Evolutionary conservation across 2,113 vertebrate genomes (phyloP).

Genomic region (Podilymbus podiceps): DNA sequence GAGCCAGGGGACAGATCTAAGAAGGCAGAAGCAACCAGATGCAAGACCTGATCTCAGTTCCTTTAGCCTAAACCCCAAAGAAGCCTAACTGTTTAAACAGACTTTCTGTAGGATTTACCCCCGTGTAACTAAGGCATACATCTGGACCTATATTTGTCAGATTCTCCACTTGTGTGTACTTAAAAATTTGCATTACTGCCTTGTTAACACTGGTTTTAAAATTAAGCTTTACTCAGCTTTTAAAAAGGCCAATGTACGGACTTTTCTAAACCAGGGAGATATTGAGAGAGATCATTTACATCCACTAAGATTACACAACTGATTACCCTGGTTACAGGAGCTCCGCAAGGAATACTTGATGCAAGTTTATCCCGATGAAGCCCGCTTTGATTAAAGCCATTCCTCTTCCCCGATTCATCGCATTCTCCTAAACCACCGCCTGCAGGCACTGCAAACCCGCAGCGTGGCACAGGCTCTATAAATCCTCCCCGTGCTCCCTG

Average conservation of each 20-base stretch:
- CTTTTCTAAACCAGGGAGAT: not conserved
- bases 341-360: not conserved
- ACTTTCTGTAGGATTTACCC: not conserved
- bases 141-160: not conserved
- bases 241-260: not conserved
- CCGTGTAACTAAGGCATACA: not conserved
- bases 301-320: not conserved
- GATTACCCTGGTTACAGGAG: not conserved
- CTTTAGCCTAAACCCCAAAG: not conserved
- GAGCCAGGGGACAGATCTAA: not conserved
- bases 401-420: not conserved
- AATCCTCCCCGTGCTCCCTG: not conserved
- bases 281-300: not conserved
- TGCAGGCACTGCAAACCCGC: not conserved
- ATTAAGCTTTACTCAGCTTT: not conserved
- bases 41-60: not conserved
- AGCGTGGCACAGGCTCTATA: fast-evolving
- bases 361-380: not conserved
- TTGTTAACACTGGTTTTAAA: not conserved
- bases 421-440: not conserved
- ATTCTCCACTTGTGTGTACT: not conserved
- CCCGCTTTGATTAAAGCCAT: not conserved
- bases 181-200: not conserved
- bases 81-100: not conserved
- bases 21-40: not conserved